phyloP scores from a whole-genome alignment of 1,140 invertebrate species.

The Aricia agestis region DNA sequence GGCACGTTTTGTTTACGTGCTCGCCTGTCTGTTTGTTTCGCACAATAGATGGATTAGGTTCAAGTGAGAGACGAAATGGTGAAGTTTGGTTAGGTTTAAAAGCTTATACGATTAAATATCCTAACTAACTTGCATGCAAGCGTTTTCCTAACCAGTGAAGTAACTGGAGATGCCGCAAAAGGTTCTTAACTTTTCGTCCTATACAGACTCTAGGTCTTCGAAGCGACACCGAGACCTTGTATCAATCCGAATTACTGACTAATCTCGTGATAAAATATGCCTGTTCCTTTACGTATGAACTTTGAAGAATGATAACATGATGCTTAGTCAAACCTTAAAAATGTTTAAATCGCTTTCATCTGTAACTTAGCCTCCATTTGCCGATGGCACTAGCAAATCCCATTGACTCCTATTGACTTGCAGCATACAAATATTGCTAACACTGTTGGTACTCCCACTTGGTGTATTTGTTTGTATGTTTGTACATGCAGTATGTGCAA shows the following conservation, averaged over 20 bases:
- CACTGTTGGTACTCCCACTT: neutral
- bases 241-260: too few relatives aligned
- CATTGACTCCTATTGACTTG: neutral
- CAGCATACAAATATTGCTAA: neutral
- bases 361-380: neutral
- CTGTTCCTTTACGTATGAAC: too few relatives aligned
- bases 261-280: too few relatives aligned
- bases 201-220: too few relatives aligned
- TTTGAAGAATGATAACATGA: too few relatives aligned
- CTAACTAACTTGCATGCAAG: too few relatives aligned
- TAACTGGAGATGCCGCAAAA: too few relatives aligned
- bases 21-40: slow-evolving; percentile 39
- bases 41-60: neutral
- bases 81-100: neutral
- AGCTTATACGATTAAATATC: neutral
- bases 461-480: slow-evolving; percentile 14
- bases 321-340: neutral
- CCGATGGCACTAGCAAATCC: neutral
- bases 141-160: too few relatives aligned
- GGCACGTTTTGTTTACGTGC: slow-evolving; percentile 36
- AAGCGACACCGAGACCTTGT: too few relatives aligned
- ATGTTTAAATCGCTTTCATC: neutral
- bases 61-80: neutral
- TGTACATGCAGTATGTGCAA: neutral
- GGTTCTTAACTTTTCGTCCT: too few relatives aligned